These are phyloP conservation scores for Henicopernis longicauda DNA, from an alignment of 2,113 vertebrate genomes.

Conservation along the genomic window DNA sequence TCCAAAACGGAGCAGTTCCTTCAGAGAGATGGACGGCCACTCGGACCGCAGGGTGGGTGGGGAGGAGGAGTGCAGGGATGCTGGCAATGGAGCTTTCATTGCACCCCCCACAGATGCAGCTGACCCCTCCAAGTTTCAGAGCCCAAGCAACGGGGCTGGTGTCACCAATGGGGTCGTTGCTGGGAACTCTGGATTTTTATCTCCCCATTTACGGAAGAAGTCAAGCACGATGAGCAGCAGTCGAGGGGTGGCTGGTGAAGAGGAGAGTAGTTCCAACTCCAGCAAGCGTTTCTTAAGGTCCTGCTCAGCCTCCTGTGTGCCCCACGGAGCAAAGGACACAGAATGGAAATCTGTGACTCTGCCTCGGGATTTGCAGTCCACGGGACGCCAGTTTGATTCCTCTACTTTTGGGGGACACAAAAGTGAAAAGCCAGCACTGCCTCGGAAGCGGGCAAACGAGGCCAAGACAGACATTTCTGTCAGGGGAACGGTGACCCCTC, in stretches of 20 bases:
- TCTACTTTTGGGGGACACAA: conserved; percentile 82
- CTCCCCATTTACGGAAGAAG: conserved; percentile 82
- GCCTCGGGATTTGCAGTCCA: conserved; percentile 86
- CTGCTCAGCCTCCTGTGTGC: conserved; percentile 85
- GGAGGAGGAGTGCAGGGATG: conserved; percentile 69
- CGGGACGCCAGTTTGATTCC: conserved; percentile 82
- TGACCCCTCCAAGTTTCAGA: conserved; percentile 75
- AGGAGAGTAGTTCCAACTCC: conserved; percentile 78
- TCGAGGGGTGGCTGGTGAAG: conserved; percentile 75
- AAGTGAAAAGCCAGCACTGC: conserved; percentile 86
- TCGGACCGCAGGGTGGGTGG: conserved; percentile 64
- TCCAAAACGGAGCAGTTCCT: conserved; percentile 94
- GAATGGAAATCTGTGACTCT: conserved; percentile 92
- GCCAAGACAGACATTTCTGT: conserved; percentile 72
- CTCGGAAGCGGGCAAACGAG: conserved; percentile 84
- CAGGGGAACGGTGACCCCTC: conserved; percentile 83
- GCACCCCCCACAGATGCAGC: conserved; percentile 34
- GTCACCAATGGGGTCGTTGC: conserved; percentile 83
- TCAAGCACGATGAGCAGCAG: conserved; percentile 70
- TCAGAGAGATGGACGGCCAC: conserved; percentile 84
- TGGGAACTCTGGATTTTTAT: conserved; percentile 76
- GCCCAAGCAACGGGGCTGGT: conserved; percentile 72
- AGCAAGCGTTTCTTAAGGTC: conserved; percentile 90
- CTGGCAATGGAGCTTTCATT: conserved; percentile 72
- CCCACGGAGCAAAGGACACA: conserved; percentile 74